Percentiles rank a stretch among this genome's conserved stretches.
phyloP scores from a whole-genome alignment of 37 sponge, comb jelly and placozoan genomes.

The Agelas oroides region DNA sequence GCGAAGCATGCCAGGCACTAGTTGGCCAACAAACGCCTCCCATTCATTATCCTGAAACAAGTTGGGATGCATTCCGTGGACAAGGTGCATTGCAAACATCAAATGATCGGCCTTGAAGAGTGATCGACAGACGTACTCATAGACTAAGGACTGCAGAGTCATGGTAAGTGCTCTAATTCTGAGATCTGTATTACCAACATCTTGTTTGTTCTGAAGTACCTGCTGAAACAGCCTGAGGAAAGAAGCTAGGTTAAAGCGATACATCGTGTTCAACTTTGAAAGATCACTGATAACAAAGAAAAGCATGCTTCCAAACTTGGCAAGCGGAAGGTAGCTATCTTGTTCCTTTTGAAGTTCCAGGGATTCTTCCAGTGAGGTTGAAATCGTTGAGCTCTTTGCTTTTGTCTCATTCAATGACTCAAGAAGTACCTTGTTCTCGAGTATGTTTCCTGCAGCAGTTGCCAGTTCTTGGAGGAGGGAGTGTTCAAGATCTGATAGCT shows the following conservation, averaged over 20 bases:
- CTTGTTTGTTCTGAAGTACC: conserved; percentile 76
- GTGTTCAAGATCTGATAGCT: conserved; percentile 88
- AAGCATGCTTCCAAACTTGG: conserved; percentile 82
- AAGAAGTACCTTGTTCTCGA: conserved; percentile 93
- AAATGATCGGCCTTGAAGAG: conserved; percentile 93
- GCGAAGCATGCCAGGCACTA: conserved; percentile 66
- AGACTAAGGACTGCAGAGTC: conserved; percentile 80
- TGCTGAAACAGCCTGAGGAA: conserved; percentile 90
- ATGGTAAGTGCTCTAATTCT: conserved; percentile 70
- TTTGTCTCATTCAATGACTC: conserved; percentile 96
- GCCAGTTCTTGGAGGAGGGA: conserved; percentile 90
- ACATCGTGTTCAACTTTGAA: conserved; percentile 92
- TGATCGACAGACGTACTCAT: conserved; percentile 84
- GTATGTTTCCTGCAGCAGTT: conserved; percentile 92
- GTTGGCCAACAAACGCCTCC: conserved; percentile 83
- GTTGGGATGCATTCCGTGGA: conserved; percentile 88
- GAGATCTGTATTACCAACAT: conserved; percentile 78
- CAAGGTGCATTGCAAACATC: conserved; percentile 95
- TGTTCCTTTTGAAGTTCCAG: conserved; percentile 86
- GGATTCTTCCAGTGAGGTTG: conserved; percentile 84
- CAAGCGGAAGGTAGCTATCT: conserved; percentile 89
- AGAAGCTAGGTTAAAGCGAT: conserved; percentile 89
- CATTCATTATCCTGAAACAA: conserved; percentile 90
- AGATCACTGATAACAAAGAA: conserved; percentile 92
- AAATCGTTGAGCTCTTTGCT: conserved; percentile 87